phyloP scores from a whole-genome alignment of 2,888 invertebrate genomes.

The Atethmia centrago region DNA sequence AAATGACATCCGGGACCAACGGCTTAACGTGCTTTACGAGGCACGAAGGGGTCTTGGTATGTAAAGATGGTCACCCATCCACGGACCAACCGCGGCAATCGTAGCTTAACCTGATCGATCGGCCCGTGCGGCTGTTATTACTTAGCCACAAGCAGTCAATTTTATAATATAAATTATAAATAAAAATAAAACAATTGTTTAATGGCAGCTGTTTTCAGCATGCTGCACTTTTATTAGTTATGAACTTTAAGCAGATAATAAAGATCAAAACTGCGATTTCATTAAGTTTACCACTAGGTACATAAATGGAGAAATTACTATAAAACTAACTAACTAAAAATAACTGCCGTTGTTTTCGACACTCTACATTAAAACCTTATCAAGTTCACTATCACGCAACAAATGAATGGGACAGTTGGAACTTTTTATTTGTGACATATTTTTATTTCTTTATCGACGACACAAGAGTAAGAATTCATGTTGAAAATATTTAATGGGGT shows the following conservation, averaged over 20 bases:
- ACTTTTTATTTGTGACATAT: conserved; percentile 73
- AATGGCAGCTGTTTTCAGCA: conserved; percentile 15
- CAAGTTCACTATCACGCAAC: conserved; percentile 80
- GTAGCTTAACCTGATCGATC: no score
- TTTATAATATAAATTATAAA: conserved; percentile 18
- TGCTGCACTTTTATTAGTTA: conserved; percentile 29
- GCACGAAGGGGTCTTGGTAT: no score
- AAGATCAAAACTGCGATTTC: conserved; percentile 44
- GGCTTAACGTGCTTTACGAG: no score
- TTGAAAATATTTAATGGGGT: conserved; percentile 68
- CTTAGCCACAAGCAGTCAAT: no score
- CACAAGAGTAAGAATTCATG: conserved; percentile 68
- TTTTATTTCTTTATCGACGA: conserved; percentile 70
- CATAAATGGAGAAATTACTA: conserved; percentile 49
- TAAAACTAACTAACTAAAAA: conserved; percentile 63
- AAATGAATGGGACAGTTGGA: conserved; percentile 77
- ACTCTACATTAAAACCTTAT: conserved; percentile 78
- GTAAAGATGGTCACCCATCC: no score
- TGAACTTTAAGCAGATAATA: conserved; percentile 39
- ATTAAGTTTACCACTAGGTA: conserved; percentile 6
- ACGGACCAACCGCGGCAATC: no score
- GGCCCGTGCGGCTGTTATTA: no score
- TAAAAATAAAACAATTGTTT: conserved; percentile 38
- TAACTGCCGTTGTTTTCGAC: conserved; percentile 75
- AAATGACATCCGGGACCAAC: no score